These are phyloP conservation scores for Balearica regulorum DNA, from an alignment of 2,797 vertebrate species.

Conservation along the genomic window DNA sequence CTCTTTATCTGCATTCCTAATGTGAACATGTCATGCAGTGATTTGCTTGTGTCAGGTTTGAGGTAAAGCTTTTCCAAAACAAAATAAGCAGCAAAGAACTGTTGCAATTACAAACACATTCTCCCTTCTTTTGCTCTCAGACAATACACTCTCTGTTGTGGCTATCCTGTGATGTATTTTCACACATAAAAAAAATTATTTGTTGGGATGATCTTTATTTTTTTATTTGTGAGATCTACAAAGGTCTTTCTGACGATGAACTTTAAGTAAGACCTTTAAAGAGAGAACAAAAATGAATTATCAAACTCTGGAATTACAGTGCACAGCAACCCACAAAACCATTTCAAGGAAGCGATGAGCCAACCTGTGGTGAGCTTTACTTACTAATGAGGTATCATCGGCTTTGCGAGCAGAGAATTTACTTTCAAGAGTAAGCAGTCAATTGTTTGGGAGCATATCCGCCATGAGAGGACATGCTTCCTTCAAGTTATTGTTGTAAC, in stretches of 20 bases:
- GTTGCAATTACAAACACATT: not conserved
- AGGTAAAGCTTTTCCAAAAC: slow-evolving; percentile 2
- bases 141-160: not conserved
- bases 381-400: not conserved
- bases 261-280: not conserved
- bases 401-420: not conserved
- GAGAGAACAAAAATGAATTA: not conserved
- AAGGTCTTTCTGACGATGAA: slow-evolving; percentile 19
- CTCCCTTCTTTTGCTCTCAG: not conserved
- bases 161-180: not conserved
- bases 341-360: not conserved
- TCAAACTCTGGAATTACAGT: not conserved
- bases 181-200: not conserved
- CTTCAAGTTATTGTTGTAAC: not conserved
- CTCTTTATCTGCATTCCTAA: not conserved
- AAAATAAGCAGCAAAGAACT: not conserved
- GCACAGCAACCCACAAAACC: not conserved
- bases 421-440: not conserved
- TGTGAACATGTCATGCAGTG: not conserved
- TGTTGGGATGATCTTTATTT: slow-evolving; percentile 1
- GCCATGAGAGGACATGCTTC: not conserved
- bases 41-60: not conserved
- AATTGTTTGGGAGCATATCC: not conserved
- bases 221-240: not conserved
- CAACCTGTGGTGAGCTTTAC: not conserved